Percentiles rank a stretch among this genome's conserved stretches.
Conservation (phyloP, 2,113 vertebrate genomes). For the Sisor rabdophorus region DNA sequence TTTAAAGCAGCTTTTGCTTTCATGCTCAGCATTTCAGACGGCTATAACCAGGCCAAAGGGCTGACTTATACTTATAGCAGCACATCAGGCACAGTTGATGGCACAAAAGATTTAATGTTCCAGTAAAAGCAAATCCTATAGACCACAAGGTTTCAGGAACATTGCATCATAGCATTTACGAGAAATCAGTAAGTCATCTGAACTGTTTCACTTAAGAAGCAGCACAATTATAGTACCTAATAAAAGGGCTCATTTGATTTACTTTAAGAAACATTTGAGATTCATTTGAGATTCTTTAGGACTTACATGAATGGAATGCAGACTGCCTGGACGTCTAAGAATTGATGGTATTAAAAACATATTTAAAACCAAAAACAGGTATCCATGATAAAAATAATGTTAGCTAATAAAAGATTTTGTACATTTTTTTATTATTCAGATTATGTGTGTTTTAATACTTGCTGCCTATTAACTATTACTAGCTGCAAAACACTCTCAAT, state of each 20-base stretch:
- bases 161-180: not conserved
- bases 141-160: not conserved
- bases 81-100: conserved; percentile 23
- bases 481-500: not conserved
- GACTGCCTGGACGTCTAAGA: not conserved
- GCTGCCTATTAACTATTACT: not conserved
- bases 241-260: not conserved
- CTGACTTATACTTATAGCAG: conserved; percentile 31
- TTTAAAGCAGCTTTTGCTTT: conserved; percentile 14
- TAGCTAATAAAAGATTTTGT: not conserved
- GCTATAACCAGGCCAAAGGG: conserved; percentile 13
- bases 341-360: too few species aligned
- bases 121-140: conserved; percentile 4
- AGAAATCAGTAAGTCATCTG: not conserved
- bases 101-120: not conserved
- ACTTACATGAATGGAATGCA: not conserved
- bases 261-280: not conserved
- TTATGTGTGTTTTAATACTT: not conserved
- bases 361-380: not conserved
- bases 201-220: not conserved
- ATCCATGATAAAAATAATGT: not conserved
- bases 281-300: not conserved
- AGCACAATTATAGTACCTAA: not conserved
- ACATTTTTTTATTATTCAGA: not conserved
- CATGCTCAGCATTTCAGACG: conserved; percentile 17